Conservation (phyloP, 2,113 vertebrate species). For the Rhynchomys soricoides region DNA sequence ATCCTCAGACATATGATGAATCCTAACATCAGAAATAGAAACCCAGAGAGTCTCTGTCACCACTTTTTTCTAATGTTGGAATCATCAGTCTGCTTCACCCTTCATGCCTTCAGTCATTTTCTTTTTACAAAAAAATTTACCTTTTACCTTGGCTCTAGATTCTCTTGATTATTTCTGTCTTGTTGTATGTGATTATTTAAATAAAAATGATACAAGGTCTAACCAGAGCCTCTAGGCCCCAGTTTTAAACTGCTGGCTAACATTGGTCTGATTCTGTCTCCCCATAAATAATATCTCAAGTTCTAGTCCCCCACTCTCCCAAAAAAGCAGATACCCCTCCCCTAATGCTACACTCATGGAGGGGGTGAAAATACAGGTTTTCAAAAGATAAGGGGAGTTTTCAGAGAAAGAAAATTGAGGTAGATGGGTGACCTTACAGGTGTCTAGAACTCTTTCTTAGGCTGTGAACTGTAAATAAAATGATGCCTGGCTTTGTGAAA, state of each 20-base stretch:
- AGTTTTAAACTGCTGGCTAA: background rate
- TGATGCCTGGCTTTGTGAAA: background rate
- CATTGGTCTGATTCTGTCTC: background rate
- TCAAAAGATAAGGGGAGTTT: background rate
- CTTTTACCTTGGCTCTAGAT: background rate
- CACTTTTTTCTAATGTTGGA: background rate
- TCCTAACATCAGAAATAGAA: background rate
- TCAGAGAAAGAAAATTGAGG: background rate
- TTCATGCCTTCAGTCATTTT: background rate
- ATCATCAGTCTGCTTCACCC: background rate
- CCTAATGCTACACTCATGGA: too few species aligned
- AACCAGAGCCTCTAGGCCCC: background rate
- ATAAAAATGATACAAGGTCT: background rate
- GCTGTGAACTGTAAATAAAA: background rate
- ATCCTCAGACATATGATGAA: background rate
- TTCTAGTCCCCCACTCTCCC: background rate
- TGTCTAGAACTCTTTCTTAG: background rate
- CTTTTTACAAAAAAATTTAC: background rate
- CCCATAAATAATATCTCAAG: background rate
- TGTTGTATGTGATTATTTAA: background rate
- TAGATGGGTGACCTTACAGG: background rate
- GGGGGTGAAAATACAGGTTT: background rate
- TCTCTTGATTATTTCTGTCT: background rate
- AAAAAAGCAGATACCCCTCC: accelerated
- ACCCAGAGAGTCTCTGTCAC: background rate